phyloP scores from a whole-genome alignment of 2,113 vertebrate genomes.

The Psettodes erumei region DNA sequence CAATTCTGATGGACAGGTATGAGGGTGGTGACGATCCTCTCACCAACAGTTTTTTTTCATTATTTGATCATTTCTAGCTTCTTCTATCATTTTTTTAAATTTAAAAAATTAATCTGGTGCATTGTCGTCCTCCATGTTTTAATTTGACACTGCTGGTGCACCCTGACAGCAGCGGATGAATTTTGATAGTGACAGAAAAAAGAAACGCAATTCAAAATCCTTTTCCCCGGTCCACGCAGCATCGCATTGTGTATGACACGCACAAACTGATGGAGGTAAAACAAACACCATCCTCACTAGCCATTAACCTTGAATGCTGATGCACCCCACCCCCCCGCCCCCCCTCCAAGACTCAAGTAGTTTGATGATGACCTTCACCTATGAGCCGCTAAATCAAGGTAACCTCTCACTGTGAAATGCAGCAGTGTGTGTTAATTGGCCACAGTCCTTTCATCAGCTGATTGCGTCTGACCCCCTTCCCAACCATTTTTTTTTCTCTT shows the following conservation, averaged over 20 bases:
- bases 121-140: neutral
- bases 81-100: neutral
- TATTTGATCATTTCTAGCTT: neutral
- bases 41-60: neutral
- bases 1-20: neutral
- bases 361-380: neutral
- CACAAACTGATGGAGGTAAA: neutral
- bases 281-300: neutral
- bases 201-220: neutral
- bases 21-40: neutral
- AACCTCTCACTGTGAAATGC: neutral
- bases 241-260: neutral
- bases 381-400: conserved; percentile 24
- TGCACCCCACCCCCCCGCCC: neutral
- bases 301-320: neutral
- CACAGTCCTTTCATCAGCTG: conserved; percentile 25
- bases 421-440: conserved; percentile 20
- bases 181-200: neutral
- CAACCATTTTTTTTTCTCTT: too few species aligned
- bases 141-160: neutral
- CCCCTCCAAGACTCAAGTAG: neutral
- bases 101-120: neutral
- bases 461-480: conserved; percentile 44
- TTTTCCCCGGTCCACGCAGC: neutral
- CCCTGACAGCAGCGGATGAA: neutral